These are phyloP conservation scores for Meloidogyne floridensis DNA, from an alignment of 1,140 invertebrate species.

Conservation along the genomic window DNA sequence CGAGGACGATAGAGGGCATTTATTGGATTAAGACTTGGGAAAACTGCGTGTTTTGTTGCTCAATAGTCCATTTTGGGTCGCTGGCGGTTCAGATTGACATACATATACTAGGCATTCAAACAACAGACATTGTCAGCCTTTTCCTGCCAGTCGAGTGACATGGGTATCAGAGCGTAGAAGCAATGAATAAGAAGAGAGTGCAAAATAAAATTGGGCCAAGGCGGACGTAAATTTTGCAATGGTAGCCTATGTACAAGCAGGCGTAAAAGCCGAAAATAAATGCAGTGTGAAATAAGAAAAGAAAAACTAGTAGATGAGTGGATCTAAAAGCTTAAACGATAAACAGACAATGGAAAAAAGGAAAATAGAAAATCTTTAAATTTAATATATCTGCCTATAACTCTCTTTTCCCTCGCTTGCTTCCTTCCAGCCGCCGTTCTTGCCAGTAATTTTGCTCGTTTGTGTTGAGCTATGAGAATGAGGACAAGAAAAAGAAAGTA, in stretches of 20 bases:
- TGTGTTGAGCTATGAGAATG: neutral
- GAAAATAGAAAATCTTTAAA: neutral
- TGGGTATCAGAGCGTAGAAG: neutral
- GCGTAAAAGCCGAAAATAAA: slow-evolving; percentile 1
- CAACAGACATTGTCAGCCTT: neutral
- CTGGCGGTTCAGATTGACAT: neutral
- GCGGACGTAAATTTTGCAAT: no score
- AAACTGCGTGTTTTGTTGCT: neutral
- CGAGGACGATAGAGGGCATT: neutral
- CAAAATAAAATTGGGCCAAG: no score
- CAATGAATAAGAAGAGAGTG: neutral
- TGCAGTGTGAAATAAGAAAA: slow-evolving; percentile 2
- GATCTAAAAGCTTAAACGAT: neutral
- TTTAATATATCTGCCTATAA: neutral
- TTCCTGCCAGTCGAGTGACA: neutral
- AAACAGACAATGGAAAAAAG: neutral
- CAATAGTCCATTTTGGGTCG: neutral
- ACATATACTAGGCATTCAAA: neutral
- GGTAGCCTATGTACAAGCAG: neutral
- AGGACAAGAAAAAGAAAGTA: neutral
- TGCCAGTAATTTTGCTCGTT: neutral
- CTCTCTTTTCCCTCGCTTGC: neutral
- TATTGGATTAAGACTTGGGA: neutral
- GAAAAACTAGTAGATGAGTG: neutral
- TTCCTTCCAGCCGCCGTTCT: neutral